Percentiles rank a stretch among this genome's conserved stretches.
Conservation (phyloP, 2,113 vertebrate genomes). For the Phrynosoma platyrhinos region DNA sequence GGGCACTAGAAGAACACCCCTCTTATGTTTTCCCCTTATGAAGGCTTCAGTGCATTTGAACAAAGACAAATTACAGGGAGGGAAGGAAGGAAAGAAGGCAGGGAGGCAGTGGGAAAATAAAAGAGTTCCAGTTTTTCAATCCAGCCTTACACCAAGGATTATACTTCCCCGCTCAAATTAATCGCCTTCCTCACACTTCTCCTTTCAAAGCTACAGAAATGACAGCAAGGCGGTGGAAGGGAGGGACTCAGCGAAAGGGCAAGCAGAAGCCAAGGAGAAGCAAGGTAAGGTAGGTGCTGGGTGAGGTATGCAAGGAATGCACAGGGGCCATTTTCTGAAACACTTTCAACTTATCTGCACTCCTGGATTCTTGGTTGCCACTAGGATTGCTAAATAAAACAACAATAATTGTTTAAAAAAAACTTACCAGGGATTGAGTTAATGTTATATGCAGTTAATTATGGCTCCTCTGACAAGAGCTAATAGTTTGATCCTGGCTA, state of each 20-base stretch:
- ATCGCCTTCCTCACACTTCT: conserved; percentile 53
- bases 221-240: background rate
- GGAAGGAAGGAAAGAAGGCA: background rate
- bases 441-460: conserved; percentile 77
- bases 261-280: conserved; percentile 66
- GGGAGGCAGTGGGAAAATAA: conserved; percentile 10
- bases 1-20: conserved; percentile 47
- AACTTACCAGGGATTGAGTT: conserved; percentile 77
- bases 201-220: conserved; percentile 52
- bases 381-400: conserved; percentile 59
- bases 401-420: conserved; percentile 62
- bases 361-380: conserved; percentile 66
- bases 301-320: conserved; percentile 78
- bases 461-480: conserved; percentile 71
- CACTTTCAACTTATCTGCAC: conserved; percentile 76
- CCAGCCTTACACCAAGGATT: conserved; percentile 55
- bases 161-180: conserved; percentile 52
- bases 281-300: conserved; percentile 75
- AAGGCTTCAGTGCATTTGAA: conserved; percentile 74
- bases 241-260: conserved; percentile 44
- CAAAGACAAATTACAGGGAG: conserved; percentile 72
- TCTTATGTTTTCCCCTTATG: conserved; percentile 56
- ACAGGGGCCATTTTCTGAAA: conserved; percentile 79
- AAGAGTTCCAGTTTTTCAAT: conserved; percentile 57
- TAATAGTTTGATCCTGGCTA: conserved; percentile 72